A percentile compares a stretch with the other conserved stretches of the same genome.
Conservation (phyloP, 2,888 invertebrate species). For the Drosophila nr. medialis region DNA sequence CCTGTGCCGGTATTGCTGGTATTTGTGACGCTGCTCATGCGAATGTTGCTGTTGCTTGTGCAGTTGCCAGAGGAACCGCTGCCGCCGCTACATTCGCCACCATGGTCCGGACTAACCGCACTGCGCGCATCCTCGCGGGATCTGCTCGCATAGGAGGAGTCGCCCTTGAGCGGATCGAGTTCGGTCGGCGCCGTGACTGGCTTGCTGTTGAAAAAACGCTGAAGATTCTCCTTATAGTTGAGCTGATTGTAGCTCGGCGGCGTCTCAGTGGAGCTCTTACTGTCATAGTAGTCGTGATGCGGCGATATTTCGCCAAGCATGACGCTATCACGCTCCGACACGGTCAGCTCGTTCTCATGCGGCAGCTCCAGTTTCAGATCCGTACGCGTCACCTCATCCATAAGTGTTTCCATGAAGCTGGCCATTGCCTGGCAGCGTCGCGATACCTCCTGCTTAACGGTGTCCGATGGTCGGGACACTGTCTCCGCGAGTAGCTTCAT, state of each 20-base stretch:
- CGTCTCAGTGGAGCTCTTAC: conserved; percentile 92
- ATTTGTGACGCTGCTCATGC: conserved; percentile 86
- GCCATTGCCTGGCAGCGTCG: conserved; percentile 90
- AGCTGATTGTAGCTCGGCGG: conserved; percentile 93
- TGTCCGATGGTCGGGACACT: conserved; percentile 85
- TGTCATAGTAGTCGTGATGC: conserved; percentile 91
- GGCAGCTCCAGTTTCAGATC: conserved; percentile 87
- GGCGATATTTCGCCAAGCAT: conserved; percentile 94
- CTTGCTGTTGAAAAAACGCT: conserved; percentile 89
- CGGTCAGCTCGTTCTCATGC: conserved; percentile 86
- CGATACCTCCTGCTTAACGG: conserved; percentile 88
- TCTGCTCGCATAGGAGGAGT: conserved; percentile 84
- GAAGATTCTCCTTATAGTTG: conserved; percentile 93
- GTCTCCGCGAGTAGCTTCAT: conserved; percentile 89
- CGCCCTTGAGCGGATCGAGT: conserved; percentile 85
- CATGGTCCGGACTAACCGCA: conserved; percentile 80
- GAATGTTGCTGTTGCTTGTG: conserved; percentile 87
- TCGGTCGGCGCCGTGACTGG: conserved; percentile 87
- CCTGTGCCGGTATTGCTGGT: conserved; percentile 85
- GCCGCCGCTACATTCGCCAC: conserved; percentile 86
- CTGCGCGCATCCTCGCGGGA: conserved; percentile 67
- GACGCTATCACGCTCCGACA: conserved; percentile 90
- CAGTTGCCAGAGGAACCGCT: conserved; percentile 87
- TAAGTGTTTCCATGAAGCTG: conserved; percentile 90
- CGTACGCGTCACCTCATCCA: conserved; percentile 88